A percentile compares a stretch with the other conserved stretches of the same genome.
Evolutionary conservation across 2,888 invertebrate genomes (phyloP).

Genomic region (Drosophila limbata): DNA sequence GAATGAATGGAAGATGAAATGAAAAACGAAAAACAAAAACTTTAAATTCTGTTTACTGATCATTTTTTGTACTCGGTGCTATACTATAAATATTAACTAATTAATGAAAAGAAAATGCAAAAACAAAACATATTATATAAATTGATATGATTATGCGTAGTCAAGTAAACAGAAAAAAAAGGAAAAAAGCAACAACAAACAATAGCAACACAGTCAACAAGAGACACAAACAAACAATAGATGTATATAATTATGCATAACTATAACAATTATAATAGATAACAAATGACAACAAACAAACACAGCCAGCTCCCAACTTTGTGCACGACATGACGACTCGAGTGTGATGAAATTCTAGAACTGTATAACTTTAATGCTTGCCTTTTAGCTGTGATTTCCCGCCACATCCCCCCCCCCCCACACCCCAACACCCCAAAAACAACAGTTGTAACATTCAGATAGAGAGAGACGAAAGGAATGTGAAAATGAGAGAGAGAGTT

Average conservation of each 20-base stretch:
- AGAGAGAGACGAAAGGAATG: not conserved
- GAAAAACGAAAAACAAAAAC: constrained; percentile 46
- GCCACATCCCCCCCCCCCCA: not conserved
- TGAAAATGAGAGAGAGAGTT: not conserved
- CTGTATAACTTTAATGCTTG: constrained; percentile 65
- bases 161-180: constrained; percentile 51
- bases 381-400: constrained; percentile 76
- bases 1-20: constrained; percentile 9
- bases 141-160: constrained; percentile 72
- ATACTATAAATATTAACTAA: constrained; percentile 83
- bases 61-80: constrained; percentile 85
- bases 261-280: constrained; percentile 44
- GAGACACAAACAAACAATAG: constrained; percentile 30
- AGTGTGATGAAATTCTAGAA: constrained; percentile 39
- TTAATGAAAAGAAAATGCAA: constrained; percentile 61
- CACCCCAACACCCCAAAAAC: too few species aligned
- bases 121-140: constrained; percentile 55
- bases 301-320: constrained; percentile 56
- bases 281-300: constrained; percentile 37
- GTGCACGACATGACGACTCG: constrained; percentile 55
- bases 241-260: constrained; percentile 61
- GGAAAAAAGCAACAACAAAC: constrained; percentile 26
- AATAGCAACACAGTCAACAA: constrained; percentile 28
- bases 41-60: constrained; percentile 76
- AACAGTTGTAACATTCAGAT: constrained; percentile 17